Evolutionary conservation across 2,888 invertebrate genomes (phyloP), one percentile per base, ranked within the genome.

Genomic region (Pollenia griseotomentosa): DNA sequence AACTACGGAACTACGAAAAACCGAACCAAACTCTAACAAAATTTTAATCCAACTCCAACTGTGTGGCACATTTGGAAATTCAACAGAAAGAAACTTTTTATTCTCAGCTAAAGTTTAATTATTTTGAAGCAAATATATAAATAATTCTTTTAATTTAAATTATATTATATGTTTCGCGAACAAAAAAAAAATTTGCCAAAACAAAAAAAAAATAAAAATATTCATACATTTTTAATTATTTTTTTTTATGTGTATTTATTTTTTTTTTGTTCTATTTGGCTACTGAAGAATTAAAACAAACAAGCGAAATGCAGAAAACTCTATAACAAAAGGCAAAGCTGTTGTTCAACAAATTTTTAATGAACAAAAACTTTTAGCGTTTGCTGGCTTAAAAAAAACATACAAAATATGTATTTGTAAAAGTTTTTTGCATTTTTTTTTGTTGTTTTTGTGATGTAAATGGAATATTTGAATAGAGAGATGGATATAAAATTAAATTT

Each of bases 281-380:
- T 33, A 33, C 33, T 33, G 33, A 33, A 33, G 33, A 55, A 65
- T 33, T n/a, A 55, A 53, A 75, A 23, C 19, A 42, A n/a, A 75
- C 42, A 42, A 48, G 6, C 2, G 8, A 33, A 33, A 33, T 33
- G 6, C 33, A 33, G 33, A 14, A 61, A 73, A 63, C 16, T 73
- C 14, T 12, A n/a, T 11, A n/a, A 74, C 59, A 78, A 65, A 77
- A 1, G 55, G n/a, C 53, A 61, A 61, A 65, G 65, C 33, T 68
- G 66, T 23, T 71, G 78, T 73, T 44, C 48, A 84, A 78, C 71
- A 73, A 84, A 79, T 65, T 66, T 78, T 78, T 84, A 78, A 79
- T 79, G 73, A 84, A 65, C 66, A 79, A 59, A 78, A 78, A 78
- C 77, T 71, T 83, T 83, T 55, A 61, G 55, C 46, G 11, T 23